Base-by-base conservation (phyloP, 2,888 invertebrate species). In the Macrostomum cliftonense region DNA sequence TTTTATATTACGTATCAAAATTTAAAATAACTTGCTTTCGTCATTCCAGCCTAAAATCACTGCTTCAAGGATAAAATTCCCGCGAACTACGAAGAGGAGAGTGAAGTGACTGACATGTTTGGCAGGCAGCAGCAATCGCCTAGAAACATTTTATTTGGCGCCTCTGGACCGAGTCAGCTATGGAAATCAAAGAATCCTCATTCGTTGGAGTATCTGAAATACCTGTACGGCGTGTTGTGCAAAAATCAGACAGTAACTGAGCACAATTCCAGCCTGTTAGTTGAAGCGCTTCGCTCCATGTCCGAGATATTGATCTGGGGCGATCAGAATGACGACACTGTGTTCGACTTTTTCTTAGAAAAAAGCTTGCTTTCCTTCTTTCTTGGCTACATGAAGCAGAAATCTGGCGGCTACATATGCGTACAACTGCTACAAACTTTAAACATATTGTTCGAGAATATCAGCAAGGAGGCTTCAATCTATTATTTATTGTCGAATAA, bases 281-380 rank as follows among this genome's bases (percentile, higher is more conserved):
- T 99, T 14, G 97, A 99, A 73, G 91, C 91, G 1, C 73, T 99
- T 51, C 77, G 97, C 56, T 86, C 87, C 49, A 95, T 97, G 62
- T 88, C 97, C 5, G 97, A 99, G 75, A 97, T 99, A 64, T 75
- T 99, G 38, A 97, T 99, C 68, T 99, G 97, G 97, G 97, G 97
- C 43, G 97, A 99, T 73, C 97, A 99, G 72, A 97, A 99, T 77
- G 97, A 97, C 71, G 88, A 91, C 62, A 84, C 89, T 48, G 95
- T 99, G 36, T 97, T 99, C 74, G 97, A 99, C 95, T 97, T 95
- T 72, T 97, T 97, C 71, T 73, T 99, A 67, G 97, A 97, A 71
- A 93, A 95, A 69, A 97, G 97, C 64, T 97, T 99, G 95, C 75
- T 97, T 37, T 86, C 89, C 7, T 95, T 91, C 71, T 97, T 99